Conservation (phyloP, 1,140 invertebrate genomes). For the Helicoverpa zea region DNA sequence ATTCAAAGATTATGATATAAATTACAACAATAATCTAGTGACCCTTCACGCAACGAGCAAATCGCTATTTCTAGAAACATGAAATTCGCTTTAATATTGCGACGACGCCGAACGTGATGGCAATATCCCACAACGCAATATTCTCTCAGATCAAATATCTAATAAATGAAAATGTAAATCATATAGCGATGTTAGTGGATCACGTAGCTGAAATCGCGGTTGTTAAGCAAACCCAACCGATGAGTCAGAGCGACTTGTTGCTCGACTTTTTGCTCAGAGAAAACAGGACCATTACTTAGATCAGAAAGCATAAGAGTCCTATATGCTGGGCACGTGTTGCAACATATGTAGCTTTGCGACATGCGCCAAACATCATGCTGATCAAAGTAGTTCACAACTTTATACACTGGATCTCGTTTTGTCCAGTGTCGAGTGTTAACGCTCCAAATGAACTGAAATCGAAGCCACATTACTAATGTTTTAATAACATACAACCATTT, state of each 20-base stretch:
- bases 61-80: constrained; percentile 30
- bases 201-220: constrained; percentile 45
- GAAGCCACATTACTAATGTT: constrained; percentile 9
- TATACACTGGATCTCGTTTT: background rate
- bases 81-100: constrained; percentile 44
- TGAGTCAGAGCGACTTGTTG: constrained; percentile 53
- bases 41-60: background rate
- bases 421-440: constrained; percentile 2
- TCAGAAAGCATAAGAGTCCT: constrained; percentile 32
- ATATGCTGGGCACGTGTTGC: constrained; percentile 42
- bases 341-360: constrained; percentile 26
- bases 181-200: constrained; percentile 45
- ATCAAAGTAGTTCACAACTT: constrained; percentile 16
- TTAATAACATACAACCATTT: constrained; percentile 21
- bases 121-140: constrained; percentile 40
- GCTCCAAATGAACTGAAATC: constrained; percentile 7
- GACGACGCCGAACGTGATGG: constrained; percentile 8
- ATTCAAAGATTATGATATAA: constrained; percentile 26
- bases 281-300: constrained; percentile 49
- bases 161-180: constrained; percentile 47
- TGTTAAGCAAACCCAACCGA: constrained; percentile 44
- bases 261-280: constrained; percentile 50
- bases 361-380: constrained; percentile 24
- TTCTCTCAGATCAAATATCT: constrained; percentile 41
- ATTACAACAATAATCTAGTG: constrained; percentile 21